A percentile compares a stretch with the other conserved stretches of the same genome.
phyloP scores from a whole-genome alignment of 2,113 vertebrate species.

The Oncorhynchus clarkii region DNA sequence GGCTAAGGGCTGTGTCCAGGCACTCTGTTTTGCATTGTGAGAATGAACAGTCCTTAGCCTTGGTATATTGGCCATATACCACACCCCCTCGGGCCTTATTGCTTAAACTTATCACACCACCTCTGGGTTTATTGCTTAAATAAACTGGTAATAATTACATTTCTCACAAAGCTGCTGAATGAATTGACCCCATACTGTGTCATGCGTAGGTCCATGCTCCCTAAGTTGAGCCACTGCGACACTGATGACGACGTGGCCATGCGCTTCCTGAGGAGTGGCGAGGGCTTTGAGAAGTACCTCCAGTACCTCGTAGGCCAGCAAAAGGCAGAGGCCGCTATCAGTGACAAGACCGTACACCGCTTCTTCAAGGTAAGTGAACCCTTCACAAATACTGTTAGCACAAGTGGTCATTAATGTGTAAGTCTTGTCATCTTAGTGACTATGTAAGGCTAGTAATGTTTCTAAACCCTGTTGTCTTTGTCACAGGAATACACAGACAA shows the following conservation, averaged over 20 bases:
- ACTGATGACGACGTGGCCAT: slow-evolving; percentile 93
- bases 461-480: not conserved
- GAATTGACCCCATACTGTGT: not conserved
- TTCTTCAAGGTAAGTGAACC: slow-evolving; percentile 86
- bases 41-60: too few relatives aligned
- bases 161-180: too few relatives aligned
- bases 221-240: slow-evolving; percentile 81
- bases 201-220: slow-evolving; percentile 74
- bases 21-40: too few relatives aligned
- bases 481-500: slow-evolving; percentile 84
- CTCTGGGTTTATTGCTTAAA: too few relatives aligned
- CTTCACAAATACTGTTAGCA: not conserved
- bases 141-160: not conserved
- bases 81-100: too few relatives aligned
- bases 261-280: slow-evolving; percentile 90
- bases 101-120: too few relatives aligned
- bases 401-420: not conserved
- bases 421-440: not conserved
- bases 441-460: not conserved
- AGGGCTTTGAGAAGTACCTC: slow-evolving; percentile 89
- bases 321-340: slow-evolving; percentile 81
- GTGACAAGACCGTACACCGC: slow-evolving; percentile 83
- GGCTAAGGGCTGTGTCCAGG: too few relatives aligned
- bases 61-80: too few relatives aligned
- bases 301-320: slow-evolving; percentile 89